These are phyloP conservation scores for Nyleta sp. DNA, from an alignment of 2,888 invertebrate genomes.

Conservation along the genomic window DNA sequence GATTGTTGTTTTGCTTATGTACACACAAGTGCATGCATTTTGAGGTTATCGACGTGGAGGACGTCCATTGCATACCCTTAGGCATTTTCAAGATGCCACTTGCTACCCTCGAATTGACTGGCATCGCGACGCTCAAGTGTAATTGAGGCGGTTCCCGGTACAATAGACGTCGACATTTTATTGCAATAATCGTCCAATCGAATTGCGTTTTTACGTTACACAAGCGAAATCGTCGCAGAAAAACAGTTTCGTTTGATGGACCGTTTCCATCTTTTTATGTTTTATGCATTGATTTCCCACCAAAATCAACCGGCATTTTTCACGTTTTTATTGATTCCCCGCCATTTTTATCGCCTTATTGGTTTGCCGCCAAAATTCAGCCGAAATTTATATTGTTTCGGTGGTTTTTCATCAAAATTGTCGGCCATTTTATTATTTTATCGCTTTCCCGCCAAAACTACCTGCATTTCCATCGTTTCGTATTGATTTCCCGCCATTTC, in stretches of 20 bases:
- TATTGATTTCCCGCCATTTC: too few species aligned
- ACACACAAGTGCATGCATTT: neutral
- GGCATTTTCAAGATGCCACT: conserved; percentile 32
- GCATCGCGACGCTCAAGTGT: conserved; percentile 21
- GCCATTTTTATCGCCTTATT: too few species aligned
- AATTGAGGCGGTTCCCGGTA: conserved; percentile 10
- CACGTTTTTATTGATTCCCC: neutral
- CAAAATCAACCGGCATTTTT: neutral
- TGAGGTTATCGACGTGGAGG: conserved; percentile 9
- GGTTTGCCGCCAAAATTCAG: too few species aligned
- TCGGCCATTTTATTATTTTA: too few species aligned
- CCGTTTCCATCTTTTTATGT: too few species aligned
- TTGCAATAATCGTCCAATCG: neutral
- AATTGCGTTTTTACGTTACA: neutral
- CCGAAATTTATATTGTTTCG: too few species aligned
- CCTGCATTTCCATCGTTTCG: too few species aligned
- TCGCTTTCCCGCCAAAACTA: too few species aligned
- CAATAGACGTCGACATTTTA: neutral
- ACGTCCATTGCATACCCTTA: conserved; percentile 9
- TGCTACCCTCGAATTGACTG: conserved; percentile 17
- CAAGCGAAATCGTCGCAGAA: too few species aligned
- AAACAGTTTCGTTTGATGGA: too few species aligned
- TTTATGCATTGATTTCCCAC: too few species aligned
- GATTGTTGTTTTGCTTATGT: neutral
- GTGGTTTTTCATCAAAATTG: too few species aligned